phyloP scores from a whole-genome alignment of 1,140 invertebrate genomes.

The Nasonia giraulti region DNA sequence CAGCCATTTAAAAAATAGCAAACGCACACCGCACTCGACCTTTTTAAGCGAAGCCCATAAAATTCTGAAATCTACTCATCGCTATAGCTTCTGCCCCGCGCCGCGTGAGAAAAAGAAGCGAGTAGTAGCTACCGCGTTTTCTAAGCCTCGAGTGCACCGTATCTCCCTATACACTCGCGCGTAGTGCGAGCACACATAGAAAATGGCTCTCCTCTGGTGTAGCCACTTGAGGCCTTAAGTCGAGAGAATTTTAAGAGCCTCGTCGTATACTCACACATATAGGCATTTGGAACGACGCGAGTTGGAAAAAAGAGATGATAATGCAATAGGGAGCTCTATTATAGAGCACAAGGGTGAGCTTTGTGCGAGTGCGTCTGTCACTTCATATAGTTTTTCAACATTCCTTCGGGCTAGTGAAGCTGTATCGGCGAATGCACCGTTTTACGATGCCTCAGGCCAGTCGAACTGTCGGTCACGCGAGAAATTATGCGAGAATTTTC shows the following conservation, averaged over 20 bases:
- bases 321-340: neutral
- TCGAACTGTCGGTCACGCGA: neutral
- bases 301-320: conserved; percentile 13
- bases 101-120: neutral
- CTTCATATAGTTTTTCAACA: neutral
- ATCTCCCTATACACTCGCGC: neutral
- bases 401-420: conserved; percentile 43
- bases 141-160: neutral
- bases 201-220: neutral
- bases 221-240: neutral
- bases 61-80: neutral
- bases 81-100: neutral
- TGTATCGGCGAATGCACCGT: neutral
- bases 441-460: neutral
- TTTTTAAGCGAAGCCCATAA: neutral
- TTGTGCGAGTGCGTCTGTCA: neutral
- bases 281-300: neutral
- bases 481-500: neutral
- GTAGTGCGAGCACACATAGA: neutral
- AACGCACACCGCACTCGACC: neutral
- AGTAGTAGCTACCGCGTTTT: neutral
- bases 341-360: conserved; percentile 3
- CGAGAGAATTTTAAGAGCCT: conserved; percentile 33
- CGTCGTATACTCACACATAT: neutral
- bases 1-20: too few relatives aligned